These are phyloP conservation scores for Frankliniella intonsa DNA, from an alignment of 2,888 invertebrate genomes.

Conservation along the genomic window DNA sequence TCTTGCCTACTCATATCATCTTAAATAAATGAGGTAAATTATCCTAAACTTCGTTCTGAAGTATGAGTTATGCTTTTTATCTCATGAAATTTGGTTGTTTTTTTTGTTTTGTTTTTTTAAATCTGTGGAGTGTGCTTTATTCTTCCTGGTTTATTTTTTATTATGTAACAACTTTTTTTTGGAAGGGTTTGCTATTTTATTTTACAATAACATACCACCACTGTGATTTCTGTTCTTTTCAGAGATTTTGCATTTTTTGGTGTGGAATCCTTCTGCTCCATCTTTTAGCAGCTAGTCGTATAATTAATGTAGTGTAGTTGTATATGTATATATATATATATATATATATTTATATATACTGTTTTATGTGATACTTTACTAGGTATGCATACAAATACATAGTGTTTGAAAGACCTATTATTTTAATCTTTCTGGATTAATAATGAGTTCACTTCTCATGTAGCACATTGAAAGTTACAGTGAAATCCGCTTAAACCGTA, in stretches of 20 bases:
- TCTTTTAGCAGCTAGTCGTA: slow-evolving; percentile 1
- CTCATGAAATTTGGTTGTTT: not conserved
- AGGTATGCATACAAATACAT: not conserved
- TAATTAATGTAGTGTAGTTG: not conserved
- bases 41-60: not conserved
- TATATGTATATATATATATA: not conserved
- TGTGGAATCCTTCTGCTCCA: not conserved
- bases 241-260: not conserved
- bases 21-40: not conserved
- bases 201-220: not conserved
- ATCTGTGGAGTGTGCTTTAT: not conserved
- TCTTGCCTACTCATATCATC: not conserved
- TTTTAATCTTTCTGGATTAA: no score
- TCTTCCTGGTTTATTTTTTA: not conserved
- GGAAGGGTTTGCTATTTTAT: not conserved
- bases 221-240: not conserved
- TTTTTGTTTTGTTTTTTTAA: not conserved
- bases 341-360: not conserved
- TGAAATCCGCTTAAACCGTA: no score
- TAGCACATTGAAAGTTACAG: no score
- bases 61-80: not conserved
- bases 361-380: slow-evolving; percentile 8
- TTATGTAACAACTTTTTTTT: not conserved
- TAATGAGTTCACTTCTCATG: no score
- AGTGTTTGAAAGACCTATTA: no score